Conservation (phyloP, 2,113 vertebrate genomes). For the Lepus americanus region DNA sequence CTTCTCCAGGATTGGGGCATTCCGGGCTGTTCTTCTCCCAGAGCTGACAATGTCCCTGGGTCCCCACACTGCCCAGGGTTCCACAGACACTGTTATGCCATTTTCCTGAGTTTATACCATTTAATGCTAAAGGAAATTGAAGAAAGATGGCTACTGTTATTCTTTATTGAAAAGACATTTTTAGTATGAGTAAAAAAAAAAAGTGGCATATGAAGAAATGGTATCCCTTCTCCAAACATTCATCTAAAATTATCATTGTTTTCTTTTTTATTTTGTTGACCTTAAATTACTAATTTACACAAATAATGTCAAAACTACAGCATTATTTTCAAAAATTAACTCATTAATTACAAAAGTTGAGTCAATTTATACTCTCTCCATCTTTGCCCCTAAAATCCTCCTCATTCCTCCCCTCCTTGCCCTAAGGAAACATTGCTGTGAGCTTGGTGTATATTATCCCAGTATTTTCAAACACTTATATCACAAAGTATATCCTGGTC, state of each 20-base stretch:
- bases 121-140: background rate
- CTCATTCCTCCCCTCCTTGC: background rate
- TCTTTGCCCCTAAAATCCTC: background rate
- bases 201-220: background rate
- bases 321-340: background rate
- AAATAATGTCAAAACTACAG: background rate
- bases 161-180: background rate
- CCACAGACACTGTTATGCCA: fast-evolving
- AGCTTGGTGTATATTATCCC: background rate
- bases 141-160: background rate
- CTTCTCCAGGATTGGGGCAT: background rate
- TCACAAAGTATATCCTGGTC: background rate
- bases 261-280: background rate
- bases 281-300: background rate
- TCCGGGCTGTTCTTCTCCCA: background rate
- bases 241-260: background rate
- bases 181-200: background rate
- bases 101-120: background rate
- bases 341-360: background rate
- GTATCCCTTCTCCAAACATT: background rate
- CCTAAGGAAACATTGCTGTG: fast-evolving
- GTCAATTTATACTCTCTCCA: background rate
- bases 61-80: background rate
- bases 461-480: background rate
- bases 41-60: no score